Evolutionary conservation across 2,113 vertebrate species (phyloP).

Genomic region (Ailuropoda melanoleuca): DNA sequence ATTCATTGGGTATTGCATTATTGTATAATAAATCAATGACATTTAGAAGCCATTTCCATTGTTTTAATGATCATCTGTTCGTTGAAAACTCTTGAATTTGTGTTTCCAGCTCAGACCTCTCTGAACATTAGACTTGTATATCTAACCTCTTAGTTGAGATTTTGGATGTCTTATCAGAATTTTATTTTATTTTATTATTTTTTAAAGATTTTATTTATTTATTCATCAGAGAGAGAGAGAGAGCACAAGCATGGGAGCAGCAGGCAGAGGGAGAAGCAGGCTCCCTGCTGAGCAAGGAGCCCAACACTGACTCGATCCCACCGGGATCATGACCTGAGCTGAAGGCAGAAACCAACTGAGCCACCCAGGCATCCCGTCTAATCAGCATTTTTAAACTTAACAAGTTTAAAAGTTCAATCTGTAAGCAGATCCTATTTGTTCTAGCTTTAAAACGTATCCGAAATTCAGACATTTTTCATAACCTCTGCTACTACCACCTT

Average conservation of each 20-base stretch:
- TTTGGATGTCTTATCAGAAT: constrained; percentile 35
- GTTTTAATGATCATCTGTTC: background rate
- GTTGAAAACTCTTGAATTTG: background rate
- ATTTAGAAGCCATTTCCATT: constrained; percentile 22
- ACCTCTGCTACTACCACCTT: background rate
- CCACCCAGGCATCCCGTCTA: background rate
- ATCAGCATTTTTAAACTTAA: constrained; percentile 49
- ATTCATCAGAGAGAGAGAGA: background rate
- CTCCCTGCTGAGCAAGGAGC: background rate
- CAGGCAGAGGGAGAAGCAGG: background rate
- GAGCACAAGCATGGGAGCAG: background rate
- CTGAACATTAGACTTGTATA: background rate
- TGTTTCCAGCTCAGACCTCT: background rate
- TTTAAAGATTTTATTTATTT: background rate
- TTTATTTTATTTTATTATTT: background rate
- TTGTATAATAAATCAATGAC: background rate
- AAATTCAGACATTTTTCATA: background rate
- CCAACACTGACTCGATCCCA: rapidly evolving
- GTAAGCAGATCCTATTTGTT: background rate
- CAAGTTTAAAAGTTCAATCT: background rate
- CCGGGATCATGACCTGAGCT: no score
- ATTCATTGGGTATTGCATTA: background rate
- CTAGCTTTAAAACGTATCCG: background rate
- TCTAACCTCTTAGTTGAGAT: background rate
- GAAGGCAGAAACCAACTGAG: background rate